Percentiles rank a stretch among this genome's conserved stretches.
phyloP scores from a whole-genome alignment of 2,113 vertebrate genomes.

The Rafetus swinhoei region DNA sequence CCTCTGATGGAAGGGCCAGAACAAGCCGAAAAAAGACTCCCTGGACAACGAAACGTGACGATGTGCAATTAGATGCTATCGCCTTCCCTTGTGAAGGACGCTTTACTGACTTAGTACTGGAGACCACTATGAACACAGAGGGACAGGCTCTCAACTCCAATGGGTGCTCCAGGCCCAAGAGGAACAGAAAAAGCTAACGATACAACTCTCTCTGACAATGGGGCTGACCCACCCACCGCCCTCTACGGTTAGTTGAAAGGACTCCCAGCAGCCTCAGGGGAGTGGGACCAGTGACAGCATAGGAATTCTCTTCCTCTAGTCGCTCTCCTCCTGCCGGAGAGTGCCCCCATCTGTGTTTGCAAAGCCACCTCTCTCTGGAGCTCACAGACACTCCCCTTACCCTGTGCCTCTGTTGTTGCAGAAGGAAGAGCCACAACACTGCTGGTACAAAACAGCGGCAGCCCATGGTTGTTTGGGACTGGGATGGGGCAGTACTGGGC shows the following conservation, averaged over 20 bases:
- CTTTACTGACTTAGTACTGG: not conserved
- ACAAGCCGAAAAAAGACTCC: not conserved
- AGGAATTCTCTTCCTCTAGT: too few relatives aligned
- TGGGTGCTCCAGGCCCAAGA: not conserved
- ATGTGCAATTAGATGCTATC: not conserved
- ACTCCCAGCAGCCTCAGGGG: not conserved
- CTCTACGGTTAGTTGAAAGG: too few relatives aligned
- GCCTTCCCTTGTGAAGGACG: not conserved
- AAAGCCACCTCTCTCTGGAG: too few relatives aligned
- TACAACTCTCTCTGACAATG: fast-evolving
- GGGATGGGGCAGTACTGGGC: too few relatives aligned
- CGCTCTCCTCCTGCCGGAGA: too few relatives aligned
- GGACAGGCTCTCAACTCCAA: not conserved
- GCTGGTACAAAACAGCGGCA: too few relatives aligned
- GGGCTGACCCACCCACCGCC: not conserved
- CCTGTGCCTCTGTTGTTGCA: too few relatives aligned
- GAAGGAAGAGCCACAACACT: too few relatives aligned
- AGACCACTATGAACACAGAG: not conserved
- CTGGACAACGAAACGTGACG: not conserved
- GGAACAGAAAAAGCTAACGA: not conserved
- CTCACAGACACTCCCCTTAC: too few relatives aligned
- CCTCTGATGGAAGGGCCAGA: not conserved
- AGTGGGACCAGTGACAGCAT: too few relatives aligned
- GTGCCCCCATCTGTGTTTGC: too few relatives aligned
- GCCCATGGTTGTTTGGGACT: too few relatives aligned